These are phyloP conservation scores for Ictalurus punctatus DNA, from an alignment of 2,113 vertebrate genomes.

Conservation along the genomic window DNA sequence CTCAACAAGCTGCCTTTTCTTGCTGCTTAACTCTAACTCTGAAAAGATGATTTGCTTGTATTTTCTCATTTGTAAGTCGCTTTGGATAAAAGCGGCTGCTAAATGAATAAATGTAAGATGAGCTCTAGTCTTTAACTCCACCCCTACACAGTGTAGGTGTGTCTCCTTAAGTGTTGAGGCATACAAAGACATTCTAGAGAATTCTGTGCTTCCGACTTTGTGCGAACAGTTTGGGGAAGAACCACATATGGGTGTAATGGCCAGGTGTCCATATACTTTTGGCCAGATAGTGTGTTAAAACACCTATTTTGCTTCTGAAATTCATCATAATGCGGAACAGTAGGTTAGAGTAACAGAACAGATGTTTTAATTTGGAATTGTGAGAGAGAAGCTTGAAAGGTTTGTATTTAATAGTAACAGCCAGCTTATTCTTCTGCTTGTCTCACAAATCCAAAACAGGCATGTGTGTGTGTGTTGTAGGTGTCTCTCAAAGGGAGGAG, in stretches of 20 bases:
- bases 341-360: no score
- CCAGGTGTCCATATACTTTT: no score
- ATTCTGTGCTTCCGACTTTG: no score
- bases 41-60: not conserved
- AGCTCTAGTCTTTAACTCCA: not conserved
- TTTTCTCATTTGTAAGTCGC: no score
- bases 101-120: not conserved
- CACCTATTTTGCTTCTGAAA: no score
- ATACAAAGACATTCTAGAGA: no score
- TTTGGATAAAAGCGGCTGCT: no score
- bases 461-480: conserved; percentile 63
- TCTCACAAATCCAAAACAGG: not conserved
- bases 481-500: conserved; percentile 87
- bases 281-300: no score
- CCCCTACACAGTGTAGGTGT: not conserved
- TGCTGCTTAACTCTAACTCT: no score
- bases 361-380: not conserved
- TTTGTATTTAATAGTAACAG: not conserved
- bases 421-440: not conserved
- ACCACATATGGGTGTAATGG: no score
- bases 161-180: not conserved
- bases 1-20: no score
- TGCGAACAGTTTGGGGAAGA: no score
- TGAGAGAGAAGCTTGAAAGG: not conserved
- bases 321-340: not conserved